Conservation (phyloP, 2,888 invertebrate species). For the Serrognathus titanus region DNA sequence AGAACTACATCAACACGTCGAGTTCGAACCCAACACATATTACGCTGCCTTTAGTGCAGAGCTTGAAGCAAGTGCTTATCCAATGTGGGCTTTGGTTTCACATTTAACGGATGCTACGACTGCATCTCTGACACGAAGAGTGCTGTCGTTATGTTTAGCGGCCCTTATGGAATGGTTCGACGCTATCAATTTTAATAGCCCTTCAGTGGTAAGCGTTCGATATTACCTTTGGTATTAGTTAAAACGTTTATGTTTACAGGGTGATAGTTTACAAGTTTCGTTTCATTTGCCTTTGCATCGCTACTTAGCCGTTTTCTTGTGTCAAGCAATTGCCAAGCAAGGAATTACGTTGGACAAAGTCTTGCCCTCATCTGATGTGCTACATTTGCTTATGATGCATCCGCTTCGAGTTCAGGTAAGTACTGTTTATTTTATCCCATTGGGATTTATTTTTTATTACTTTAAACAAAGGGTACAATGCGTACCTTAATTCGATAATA, state of each 20-base stretch:
- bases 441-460: no score
- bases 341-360: slow-evolving; percentile 74
- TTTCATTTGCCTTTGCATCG: slow-evolving; percentile 97
- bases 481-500: no score
- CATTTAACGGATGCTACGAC: slow-evolving; percentile 76
- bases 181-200: slow-evolving; percentile 71
- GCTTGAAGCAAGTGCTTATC: slow-evolving; percentile 93
- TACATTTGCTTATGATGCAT: slow-evolving; percentile 84
- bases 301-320: slow-evolving; percentile 82
- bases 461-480: no score
- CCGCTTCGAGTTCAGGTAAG: slow-evolving; percentile 89
- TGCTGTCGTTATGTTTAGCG: slow-evolving; percentile 71
- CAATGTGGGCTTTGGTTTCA: slow-evolving; percentile 95
- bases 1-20: slow-evolving; percentile 86
- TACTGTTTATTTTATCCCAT: slow-evolving; percentile 22
- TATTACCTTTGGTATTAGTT: background rate
- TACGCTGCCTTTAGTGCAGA: slow-evolving; percentile 98
- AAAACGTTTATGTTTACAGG: slow-evolving; percentile 49
- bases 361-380: slow-evolving; percentile 73
- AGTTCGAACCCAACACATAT: slow-evolving; percentile 95
- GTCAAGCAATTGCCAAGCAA: slow-evolving; percentile 79
- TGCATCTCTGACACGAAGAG: slow-evolving; percentile 70
- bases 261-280: slow-evolving; percentile 81
- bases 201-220: slow-evolving; percentile 57
- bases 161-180: slow-evolving; percentile 87